Conservation (phyloP, 2,888 invertebrate genomes). For the Agriopis leucophaearia region DNA sequence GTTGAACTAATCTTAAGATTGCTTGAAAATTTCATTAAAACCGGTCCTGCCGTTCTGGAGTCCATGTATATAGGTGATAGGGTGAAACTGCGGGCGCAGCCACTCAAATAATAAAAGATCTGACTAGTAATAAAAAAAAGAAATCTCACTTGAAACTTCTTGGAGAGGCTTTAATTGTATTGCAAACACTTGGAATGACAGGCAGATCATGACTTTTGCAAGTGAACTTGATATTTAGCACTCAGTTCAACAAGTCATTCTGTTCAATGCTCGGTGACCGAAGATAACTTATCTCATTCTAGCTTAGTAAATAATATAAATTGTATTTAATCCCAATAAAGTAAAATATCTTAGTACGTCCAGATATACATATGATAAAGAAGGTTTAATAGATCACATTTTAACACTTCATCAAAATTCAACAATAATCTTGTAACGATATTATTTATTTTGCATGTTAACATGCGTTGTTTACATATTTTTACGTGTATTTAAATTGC, state of each 20-base stretch:
- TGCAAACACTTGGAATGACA: slow-evolving; percentile 29
- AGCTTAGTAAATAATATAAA: not conserved
- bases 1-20: too few relatives aligned
- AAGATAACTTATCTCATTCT: slow-evolving; percentile 8
- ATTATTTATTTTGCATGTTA: too few relatives aligned
- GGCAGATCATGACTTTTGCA: slow-evolving; percentile 20
- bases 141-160: not conserved
- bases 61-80: too few relatives aligned
- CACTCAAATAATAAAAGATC: not conserved
- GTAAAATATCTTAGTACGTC: not conserved
- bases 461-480: too few relatives aligned
- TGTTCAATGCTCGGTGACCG: slow-evolving; percentile 17
- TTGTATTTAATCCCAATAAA: not conserved
- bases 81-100: too few relatives aligned
- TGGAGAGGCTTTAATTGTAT: slow-evolving; percentile 10
- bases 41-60: too few relatives aligned
- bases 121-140: not conserved
- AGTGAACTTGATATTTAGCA: slow-evolving; percentile 37
- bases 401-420: too few relatives aligned
- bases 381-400: too few relatives aligned
- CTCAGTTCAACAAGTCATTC: slow-evolving; percentile 28
- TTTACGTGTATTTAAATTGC: too few relatives aligned
- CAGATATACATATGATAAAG: not conserved
- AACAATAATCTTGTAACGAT: too few relatives aligned
- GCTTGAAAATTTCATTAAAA: too few relatives aligned